These are phyloP conservation scores for Pristionchus pacificus DNA, from an alignment of 1,140 invertebrate species.

Conservation along the genomic window DNA sequence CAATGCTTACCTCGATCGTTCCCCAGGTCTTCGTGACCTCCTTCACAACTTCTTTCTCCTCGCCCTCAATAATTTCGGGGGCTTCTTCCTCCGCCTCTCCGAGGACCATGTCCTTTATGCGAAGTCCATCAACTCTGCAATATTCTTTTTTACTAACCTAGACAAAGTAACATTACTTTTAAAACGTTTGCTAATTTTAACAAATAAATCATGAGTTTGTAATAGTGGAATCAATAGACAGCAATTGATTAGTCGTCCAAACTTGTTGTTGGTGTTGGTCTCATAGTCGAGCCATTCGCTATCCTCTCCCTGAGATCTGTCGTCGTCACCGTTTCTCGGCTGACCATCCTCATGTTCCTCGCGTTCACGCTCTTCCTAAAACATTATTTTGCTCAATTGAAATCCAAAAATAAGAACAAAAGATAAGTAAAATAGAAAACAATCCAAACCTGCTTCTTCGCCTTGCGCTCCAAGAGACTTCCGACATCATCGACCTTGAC, in stretches of 20 bases:
- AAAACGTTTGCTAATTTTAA: too few relatives aligned
- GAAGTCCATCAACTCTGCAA: conserved; percentile 27
- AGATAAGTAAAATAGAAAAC: background rate
- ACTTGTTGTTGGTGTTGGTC: background rate
- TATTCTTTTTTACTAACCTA: too few relatives aligned
- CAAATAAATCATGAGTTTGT: too few relatives aligned
- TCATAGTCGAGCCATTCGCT: conserved; percentile 33
- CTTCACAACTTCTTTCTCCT: conserved; percentile 11
- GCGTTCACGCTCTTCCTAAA: conserved; percentile 26
- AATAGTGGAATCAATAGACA: too few relatives aligned
- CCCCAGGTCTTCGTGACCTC: background rate
- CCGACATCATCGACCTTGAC: conserved; percentile 31
- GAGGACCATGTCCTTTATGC: conserved; percentile 30
- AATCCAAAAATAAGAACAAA: background rate
- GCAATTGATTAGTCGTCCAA: too few relatives aligned
- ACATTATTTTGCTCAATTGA: background rate
- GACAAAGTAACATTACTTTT: too few relatives aligned
- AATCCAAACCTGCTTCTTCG: conserved; percentile 20
- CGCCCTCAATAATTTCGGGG: conserved; percentile 16
- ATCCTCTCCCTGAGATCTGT: conserved; percentile 15
- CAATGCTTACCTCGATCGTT: background rate
- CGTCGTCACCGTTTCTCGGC: conserved; percentile 15
- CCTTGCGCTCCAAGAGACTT: conserved; percentile 16
- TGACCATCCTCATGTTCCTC: conserved; percentile 11
- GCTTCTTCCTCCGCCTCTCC: conserved; percentile 23